Base-by-base conservation (phyloP, 2,888 invertebrate species). In the Aethes cnicana region DNA sequence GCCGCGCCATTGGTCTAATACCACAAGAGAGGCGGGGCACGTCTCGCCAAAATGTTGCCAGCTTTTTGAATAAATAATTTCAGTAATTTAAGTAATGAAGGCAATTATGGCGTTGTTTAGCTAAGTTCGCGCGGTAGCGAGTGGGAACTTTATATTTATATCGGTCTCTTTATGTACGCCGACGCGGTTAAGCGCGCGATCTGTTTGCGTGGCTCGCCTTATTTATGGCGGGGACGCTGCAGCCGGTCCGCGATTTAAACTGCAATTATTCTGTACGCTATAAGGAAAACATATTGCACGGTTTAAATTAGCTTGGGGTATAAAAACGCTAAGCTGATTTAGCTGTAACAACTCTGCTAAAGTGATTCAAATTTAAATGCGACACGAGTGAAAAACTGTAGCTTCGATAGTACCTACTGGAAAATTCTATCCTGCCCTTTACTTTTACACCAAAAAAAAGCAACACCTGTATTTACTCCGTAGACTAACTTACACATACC, bases 91-190 rank as follows among this genome's bases (percentile, higher is more conserved):
- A 89, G 89, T 89, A 89, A 89, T 89, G 89, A 89, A 89, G 89
- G 89, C 88, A 89, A 89, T 89, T 89, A 89, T 88, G 89, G 89
- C 87, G 88, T 88, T 89, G 89, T 89, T 89, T 89, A 89, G 89
- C 88, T 89, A 89, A 89, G 89, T 88, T 89, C 82, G 88, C 84
- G 87, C 84, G 84, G 84, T 83, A 77, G 83, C 82, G 83, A 80
- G 79, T 80, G 82, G 78, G 84, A 88, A 89, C 88, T 89, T 88
- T 89, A 89, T 89, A 88, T 88, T 89, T 89, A 89, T 88, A 86
- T 79, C 73, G 84, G 75, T 85, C 86, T 88, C 87, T 88, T 88
- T 88, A 88, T 89, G 84, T 88, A 89, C 84, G 87, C 84, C 84
- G 86, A 83, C 84, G 83, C 84, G 86, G 88, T 87, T 88, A 89